phyloP scores from a whole-genome alignment of 2,113 vertebrate genomes.

The Malurus alboscapulatus region DNA sequence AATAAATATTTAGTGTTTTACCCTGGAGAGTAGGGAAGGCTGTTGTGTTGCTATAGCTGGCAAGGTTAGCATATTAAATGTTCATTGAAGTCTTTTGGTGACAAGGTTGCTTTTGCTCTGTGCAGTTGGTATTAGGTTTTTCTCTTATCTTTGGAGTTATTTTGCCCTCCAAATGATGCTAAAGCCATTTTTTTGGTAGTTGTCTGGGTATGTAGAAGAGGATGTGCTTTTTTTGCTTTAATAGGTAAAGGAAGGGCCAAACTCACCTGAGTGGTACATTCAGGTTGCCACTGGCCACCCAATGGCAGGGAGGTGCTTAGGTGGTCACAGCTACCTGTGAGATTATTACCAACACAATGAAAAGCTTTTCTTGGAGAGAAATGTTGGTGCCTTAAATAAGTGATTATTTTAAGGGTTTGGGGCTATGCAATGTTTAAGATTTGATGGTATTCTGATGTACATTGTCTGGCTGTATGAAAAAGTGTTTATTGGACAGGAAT shows the following conservation, averaged over 20 bases:
- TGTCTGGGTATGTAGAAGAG: accelerated
- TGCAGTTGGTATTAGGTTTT: no score
- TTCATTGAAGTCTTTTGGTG: accelerated
- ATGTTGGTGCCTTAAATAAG: accelerated
- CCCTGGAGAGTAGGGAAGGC: accelerated
- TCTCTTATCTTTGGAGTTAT: accelerated
- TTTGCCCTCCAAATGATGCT: no score
- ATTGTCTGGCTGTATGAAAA: accelerated
- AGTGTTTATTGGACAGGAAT: accelerated
- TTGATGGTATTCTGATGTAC: accelerated
- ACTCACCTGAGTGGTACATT: accelerated
- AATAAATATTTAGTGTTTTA: background rate
- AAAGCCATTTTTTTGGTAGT: background rate
- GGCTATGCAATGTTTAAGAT: accelerated
- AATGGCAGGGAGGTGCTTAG: background rate
- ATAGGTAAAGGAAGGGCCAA: accelerated
- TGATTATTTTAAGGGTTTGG: accelerated
- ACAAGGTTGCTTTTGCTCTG: accelerated
- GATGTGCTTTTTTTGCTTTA: no score
- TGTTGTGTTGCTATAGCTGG: background rate
- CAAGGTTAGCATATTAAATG: accelerated
- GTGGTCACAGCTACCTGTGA: background rate
- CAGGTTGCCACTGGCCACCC: background rate
- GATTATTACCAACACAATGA: accelerated
- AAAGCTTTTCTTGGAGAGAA: background rate